phyloP scores from a whole-genome alignment of 2,113 vertebrate genomes.

The Tretioscincus oriximinensis region DNA sequence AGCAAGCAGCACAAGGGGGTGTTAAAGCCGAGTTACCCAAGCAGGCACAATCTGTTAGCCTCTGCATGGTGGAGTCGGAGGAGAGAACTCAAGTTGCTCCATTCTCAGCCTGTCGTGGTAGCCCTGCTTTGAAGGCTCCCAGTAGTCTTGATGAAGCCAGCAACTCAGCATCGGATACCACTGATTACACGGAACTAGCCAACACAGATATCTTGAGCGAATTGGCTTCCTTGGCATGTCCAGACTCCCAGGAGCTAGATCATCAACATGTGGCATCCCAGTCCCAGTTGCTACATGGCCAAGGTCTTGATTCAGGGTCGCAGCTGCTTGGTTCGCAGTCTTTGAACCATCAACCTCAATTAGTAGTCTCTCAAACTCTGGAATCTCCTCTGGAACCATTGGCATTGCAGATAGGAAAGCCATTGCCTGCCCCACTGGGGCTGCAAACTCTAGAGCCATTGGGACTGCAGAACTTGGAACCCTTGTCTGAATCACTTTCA shows the following conservation, averaged over 20 bases:
- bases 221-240: slow-evolving; percentile 77
- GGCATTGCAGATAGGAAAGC: slow-evolving; percentile 65
- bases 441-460: slow-evolving; percentile 72
- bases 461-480: slow-evolving; percentile 67
- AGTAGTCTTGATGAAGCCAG: slow-evolving; percentile 36
- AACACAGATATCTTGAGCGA: slow-evolving; percentile 78
- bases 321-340: slow-evolving; percentile 66
- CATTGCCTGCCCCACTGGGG: slow-evolving; percentile 57
- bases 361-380: slow-evolving; percentile 53
- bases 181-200: slow-evolving; percentile 76
- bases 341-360: slow-evolving; percentile 67
- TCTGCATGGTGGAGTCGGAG: slow-evolving; percentile 57
- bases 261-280: slow-evolving; percentile 69
- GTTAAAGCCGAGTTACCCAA: slow-evolving; percentile 64
- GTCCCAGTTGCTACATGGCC: slow-evolving; percentile 69
- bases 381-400: slow-evolving; percentile 73
- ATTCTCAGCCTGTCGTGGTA: slow-evolving; percentile 46
- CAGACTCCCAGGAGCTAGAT: slow-evolving; percentile 73
- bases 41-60: slow-evolving; percentile 43
- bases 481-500: slow-evolving; percentile 72
- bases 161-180: slow-evolving; percentile 64
- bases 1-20: slow-evolving; percentile 67
- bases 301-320: slow-evolving; percentile 66
- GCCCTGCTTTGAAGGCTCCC: slow-evolving; percentile 49
- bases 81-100: slow-evolving; percentile 59